Conservation (phyloP, 2,113 vertebrate species). For the Anhinga anhinga region DNA sequence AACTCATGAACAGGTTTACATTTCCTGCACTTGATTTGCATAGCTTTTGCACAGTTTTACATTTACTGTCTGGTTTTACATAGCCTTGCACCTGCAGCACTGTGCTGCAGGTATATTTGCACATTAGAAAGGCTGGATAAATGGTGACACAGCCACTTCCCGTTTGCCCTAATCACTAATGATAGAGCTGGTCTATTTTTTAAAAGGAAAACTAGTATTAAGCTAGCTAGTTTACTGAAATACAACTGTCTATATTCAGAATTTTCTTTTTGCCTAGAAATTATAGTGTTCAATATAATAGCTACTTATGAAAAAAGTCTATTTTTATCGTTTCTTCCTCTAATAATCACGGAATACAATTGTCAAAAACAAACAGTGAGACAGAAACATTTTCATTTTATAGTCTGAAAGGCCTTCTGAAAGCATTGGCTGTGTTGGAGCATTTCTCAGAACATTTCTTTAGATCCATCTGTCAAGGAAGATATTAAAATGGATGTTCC, state of each 20-base stretch:
- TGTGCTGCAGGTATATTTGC: background rate
- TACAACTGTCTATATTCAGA: background rate
- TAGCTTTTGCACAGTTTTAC: background rate
- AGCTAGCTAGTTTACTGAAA: background rate
- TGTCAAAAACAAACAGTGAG: background rate
- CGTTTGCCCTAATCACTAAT: background rate
- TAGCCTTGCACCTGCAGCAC: background rate
- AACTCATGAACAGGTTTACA: background rate
- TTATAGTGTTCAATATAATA: background rate
- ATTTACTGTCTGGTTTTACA: background rate
- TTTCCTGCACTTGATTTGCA: background rate
- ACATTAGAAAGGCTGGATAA: background rate
- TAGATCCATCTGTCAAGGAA: background rate
- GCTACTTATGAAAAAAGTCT: background rate
- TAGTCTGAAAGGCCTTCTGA: background rate
- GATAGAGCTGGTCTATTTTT: background rate
- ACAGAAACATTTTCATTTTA: background rate
- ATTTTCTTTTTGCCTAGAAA: background rate
- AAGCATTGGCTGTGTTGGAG: background rate
- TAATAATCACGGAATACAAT: background rate
- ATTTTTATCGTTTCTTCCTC: background rate
- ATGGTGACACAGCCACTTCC: background rate
- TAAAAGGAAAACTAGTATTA: background rate
- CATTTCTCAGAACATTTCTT: conserved; percentile 10
- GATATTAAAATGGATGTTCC: background rate